phyloP scores from a whole-genome alignment of 1,140 invertebrate genomes.

The Drosophila albomicans region DNA sequence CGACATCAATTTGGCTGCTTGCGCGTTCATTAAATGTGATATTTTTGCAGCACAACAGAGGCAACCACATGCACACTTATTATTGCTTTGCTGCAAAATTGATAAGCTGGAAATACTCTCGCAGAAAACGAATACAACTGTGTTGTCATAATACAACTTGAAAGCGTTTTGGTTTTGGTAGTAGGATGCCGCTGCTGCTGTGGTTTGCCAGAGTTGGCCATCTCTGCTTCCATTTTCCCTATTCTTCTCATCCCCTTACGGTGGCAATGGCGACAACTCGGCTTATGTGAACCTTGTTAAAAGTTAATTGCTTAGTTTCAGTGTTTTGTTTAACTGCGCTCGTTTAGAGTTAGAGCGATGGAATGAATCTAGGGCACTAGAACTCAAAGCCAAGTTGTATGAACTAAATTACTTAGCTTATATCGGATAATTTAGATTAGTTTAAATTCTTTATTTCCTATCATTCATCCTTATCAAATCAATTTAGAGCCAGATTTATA shows the following conservation, averaged over 20 bases:
- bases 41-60: slow-evolving; percentile 14
- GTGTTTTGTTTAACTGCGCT: slow-evolving; percentile 29
- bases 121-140: background rate
- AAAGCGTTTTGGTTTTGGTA: slow-evolving; percentile 46
- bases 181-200: slow-evolving; percentile 19
- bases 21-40: slow-evolving; percentile 32
- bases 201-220: slow-evolving; percentile 28
- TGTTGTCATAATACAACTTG: slow-evolving; percentile 44
- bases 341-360: too few species aligned
- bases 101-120: slow-evolving; percentile 10
- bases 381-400: background rate
- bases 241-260: background rate
- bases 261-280: background rate
- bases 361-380: background rate
- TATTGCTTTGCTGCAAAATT: slow-evolving; percentile 51
- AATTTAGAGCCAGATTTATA: too few species aligned
- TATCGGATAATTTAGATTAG: too few species aligned
- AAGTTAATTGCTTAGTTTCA: slow-evolving; percentile 56
- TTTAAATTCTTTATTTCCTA: too few species aligned
- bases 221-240: slow-evolving; percentile 1
- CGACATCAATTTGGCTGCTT: background rate
- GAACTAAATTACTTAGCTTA: too few species aligned
- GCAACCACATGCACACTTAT: slow-evolving; percentile 27
- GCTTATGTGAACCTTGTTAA: slow-evolving; percentile 37
- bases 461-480: too few species aligned